Percentiles rank a stretch among this genome's conserved stretches.
Conservation (phyloP, 2,888 invertebrate genomes). For the Polydrusus tereticollis region DNA sequence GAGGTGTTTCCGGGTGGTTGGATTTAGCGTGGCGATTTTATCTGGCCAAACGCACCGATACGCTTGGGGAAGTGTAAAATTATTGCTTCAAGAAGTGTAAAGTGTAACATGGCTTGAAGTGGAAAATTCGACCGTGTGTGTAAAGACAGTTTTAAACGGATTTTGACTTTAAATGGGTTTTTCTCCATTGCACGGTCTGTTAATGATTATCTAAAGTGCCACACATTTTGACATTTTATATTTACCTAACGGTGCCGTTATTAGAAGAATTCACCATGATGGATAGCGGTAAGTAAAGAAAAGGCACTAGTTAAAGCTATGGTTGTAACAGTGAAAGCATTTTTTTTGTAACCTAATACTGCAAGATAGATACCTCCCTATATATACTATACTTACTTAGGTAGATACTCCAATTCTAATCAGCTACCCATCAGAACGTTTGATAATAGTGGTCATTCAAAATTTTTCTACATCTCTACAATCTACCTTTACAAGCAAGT, state of each 20-base stretch:
- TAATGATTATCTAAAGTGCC: neutral
- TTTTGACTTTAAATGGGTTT: neutral
- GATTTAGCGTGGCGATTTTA: constrained; percentile 36
- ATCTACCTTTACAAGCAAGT: too few species aligned
- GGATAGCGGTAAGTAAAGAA: constrained; percentile 36
- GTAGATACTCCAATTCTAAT: too few species aligned
- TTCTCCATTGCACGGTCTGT: neutral
- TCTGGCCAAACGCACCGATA: constrained; percentile 43
- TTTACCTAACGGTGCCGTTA: too few species aligned
- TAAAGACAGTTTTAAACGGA: neutral
- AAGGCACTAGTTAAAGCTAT: too few species aligned
- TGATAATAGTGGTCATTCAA: too few species aligned
- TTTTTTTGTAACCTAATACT: too few species aligned
- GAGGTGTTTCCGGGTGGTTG: constrained; percentile 27
- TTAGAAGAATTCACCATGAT: neutral
- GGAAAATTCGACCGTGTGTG: constrained; percentile 14
- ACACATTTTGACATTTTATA: neutral
- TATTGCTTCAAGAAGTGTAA: constrained; percentile 31
- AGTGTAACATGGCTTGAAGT: constrained; percentile 22
- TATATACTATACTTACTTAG: too few species aligned
- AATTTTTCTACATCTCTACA: too few species aligned
- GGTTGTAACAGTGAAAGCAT: too few species aligned
- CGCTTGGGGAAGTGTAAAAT: constrained; percentile 45
- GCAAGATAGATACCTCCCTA: too few species aligned
- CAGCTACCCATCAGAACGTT: too few species aligned